Base-by-base conservation (phyloP, 2,888 invertebrate species). In the Macaria liturata region DNA sequence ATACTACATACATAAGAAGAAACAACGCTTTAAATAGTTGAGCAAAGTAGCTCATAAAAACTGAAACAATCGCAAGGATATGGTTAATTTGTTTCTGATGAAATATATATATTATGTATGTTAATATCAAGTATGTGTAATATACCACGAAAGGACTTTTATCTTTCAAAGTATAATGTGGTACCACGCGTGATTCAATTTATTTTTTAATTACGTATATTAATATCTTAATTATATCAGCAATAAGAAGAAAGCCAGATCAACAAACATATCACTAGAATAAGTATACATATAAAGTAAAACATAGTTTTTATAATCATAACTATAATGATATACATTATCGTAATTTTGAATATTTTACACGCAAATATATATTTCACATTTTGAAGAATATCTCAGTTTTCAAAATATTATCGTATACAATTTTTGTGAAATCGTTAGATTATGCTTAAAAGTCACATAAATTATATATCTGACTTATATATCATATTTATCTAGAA, bases 241-340 rank as follows among this genome's bases (percentile, higher is more conserved):
- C 83, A 86, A 84, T 88, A 85, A 85, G 68, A 51, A 54, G 53
- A 61, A 67, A 73, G 85, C 88, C 90, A 68, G 78, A 81, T 87
- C 63, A 56, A 88, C 34, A 88, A 67, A 91, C 91, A 91, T 91
- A 91, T 91, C 91, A 90, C 72, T 90, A 90, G 84, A 37, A 44
- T 87, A 87, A 83, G 84, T 67, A 76, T 50, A 54, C 39, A 47
- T 34, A 20, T 52, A 52, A 9, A 47, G 9, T 42, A 20, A 34
- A 37, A 47, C 47, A 52, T 54, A 47, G 46, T 46, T 53, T 57
- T 56, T 49, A 61, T 49, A 57, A 54, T 42, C 37, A 46, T 51
- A 43, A 34, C 42, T 32, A 50, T 52, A 49, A 54, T 20, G 4
- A 5, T 45, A 4, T 9, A 49, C 9, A 49, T 49, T 8, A 54